phyloP scores from a whole-genome alignment of 2,797 vertebrate species.

The Spizella passerina region DNA sequence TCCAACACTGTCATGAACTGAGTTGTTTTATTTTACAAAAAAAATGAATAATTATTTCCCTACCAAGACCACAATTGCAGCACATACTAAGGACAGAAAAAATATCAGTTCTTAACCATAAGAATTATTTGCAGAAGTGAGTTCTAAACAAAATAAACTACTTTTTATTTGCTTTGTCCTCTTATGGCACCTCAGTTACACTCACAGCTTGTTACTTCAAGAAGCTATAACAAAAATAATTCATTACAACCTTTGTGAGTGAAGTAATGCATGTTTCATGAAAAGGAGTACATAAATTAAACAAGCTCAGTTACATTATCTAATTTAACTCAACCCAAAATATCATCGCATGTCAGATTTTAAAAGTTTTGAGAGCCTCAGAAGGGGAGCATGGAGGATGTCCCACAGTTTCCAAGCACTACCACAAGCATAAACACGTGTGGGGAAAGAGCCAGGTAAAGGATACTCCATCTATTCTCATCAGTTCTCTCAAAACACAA shows the following conservation, averaged over 20 bases:
- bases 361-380: neutral
- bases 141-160: neutral
- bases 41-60: neutral
- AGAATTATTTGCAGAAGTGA: neutral
- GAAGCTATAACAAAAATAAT: conserved; percentile 11
- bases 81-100: neutral
- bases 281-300: conserved; percentile 1
- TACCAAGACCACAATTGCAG: neutral
- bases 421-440: neutral
- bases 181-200: neutral
- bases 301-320: neutral
- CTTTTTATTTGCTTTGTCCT: neutral
- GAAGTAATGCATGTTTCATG: neutral
- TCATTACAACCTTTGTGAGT: neutral
- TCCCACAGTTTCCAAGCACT: neutral
- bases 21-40: neutral
- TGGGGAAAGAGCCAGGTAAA: neutral
- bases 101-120: neutral
- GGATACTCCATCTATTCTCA: neutral
- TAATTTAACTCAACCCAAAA: neutral
- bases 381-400: neutral
- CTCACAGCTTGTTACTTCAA: neutral
- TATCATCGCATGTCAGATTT: neutral
- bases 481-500: neutral
- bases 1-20: neutral